These are phyloP conservation scores for Myzus persicae DNA, from an alignment of 1,140 invertebrate species.

Conservation along the genomic window DNA sequence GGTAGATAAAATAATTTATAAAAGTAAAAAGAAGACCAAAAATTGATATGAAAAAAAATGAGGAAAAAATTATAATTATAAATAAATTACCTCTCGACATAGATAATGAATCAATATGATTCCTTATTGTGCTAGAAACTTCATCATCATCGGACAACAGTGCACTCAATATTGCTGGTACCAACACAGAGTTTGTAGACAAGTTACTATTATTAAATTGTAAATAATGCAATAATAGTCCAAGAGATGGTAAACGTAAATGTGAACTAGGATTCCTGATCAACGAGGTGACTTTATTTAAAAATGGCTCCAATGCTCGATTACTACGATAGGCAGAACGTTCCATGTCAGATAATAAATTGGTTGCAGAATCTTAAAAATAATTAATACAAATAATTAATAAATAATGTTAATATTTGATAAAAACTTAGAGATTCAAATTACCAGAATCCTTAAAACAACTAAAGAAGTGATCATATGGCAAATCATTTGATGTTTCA, in stretches of 20 bases:
- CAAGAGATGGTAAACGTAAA: constrained; percentile 45
- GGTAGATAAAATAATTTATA: too few relatives aligned
- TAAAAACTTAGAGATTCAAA: neutral
- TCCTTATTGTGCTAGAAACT: constrained; percentile 46
- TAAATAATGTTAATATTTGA: neutral
- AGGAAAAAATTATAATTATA: neutral
- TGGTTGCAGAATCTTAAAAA: constrained; percentile 44
- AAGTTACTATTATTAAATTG: constrained; percentile 36
- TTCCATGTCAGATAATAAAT: constrained; percentile 38
- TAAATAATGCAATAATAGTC: constrained; percentile 50
- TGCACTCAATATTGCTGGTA: constrained; percentile 33
- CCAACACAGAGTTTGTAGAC: constrained; percentile 20
- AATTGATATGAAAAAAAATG: neutral
- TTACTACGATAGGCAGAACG: constrained; percentile 46
- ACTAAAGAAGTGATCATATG: constrained; percentile 46
- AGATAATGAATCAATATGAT: constrained; percentile 55
- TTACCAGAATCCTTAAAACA: constrained; percentile 53
- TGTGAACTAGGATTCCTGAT: constrained; percentile 45
- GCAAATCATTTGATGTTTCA: constrained; percentile 29
- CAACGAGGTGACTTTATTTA: constrained; percentile 38
- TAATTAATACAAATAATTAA: neutral
- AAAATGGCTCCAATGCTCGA: constrained; percentile 46
- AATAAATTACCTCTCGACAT: constrained; percentile 47
- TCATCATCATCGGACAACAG: constrained; percentile 49
- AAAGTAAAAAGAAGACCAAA: neutral